Evolutionary conservation across 1,140 invertebrate genomes (phyloP), one percentile per base, ranked within the genome.

Genomic region (Drosophila littoralis): DNA sequence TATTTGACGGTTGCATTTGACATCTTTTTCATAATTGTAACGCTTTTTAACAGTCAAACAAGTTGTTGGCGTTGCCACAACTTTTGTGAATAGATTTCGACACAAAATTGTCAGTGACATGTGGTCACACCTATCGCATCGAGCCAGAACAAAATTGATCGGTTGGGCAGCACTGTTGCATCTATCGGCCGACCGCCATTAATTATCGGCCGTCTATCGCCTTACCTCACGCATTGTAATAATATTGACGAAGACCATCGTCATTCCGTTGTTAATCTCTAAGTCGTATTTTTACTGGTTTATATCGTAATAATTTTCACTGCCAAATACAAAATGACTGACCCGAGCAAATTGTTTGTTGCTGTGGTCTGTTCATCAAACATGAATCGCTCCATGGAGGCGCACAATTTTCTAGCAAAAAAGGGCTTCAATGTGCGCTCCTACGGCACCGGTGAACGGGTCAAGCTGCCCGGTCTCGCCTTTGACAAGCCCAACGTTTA

Each of bases 311-410:
- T 72, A 38, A 61, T 36, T 59, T 58, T 45, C 83, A 89, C 81
- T 89, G 85, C 81, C 84, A 89, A 78, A 84, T 74, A 70, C n/a
- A 70, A 64, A 7, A 88, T 88, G 84, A 84, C 85, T 84, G 80
- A 89, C 57, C 85, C 76, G 12, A 78, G 80, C 46, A 94, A 96
- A 83, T 93, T 98, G 79, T 96, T 94, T 91, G 95, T 99, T 85
- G 98, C 98, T 9, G 98, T 99, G 50, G 97, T 99, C 75, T 99
- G 99, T 93, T 99, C 98, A 6, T 99, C 98, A 88, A 99, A 99
- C 93, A 99, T 99, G 97, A 99, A 99, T 92, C 94, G 99, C 69
- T 99, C 98, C 86, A 99, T 99, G 99, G 99, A 99, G 94, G 98
- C 98, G 10, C 99, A 99, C 94, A 97, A 97, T 59, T 98, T 98